A percentile compares a stretch with the other conserved stretches of the same genome.
phyloP scores from a whole-genome alignment of 2,888 invertebrate species.

The Hololepta plana region DNA sequence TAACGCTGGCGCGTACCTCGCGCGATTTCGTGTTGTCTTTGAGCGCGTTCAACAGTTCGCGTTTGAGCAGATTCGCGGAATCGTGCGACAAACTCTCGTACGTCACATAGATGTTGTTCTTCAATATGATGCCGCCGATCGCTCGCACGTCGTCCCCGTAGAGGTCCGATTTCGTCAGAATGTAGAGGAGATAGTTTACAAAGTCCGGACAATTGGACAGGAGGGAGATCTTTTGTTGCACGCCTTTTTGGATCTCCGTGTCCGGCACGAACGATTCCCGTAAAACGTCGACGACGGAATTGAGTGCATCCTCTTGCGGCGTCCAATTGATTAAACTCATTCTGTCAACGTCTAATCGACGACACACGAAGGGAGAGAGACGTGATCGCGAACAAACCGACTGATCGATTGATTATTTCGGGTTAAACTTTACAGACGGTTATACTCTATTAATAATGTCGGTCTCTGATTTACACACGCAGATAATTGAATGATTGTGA shows the following conservation, averaged over 20 bases:
- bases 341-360: constrained; percentile 6
- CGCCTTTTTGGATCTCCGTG: constrained; percentile 83
- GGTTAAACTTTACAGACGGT: too few species aligned
- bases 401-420: too few species aligned
- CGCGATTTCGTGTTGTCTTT: constrained; percentile 87
- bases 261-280: constrained; percentile 97
- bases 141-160: constrained; percentile 96
- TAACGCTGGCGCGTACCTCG: constrained; percentile 91
- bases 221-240: constrained; percentile 96
- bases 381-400: constrained; percentile 3
- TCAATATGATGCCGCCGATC: constrained; percentile 87
- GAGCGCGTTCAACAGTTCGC: constrained; percentile 82
- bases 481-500: too few species aligned
- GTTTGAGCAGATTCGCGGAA: constrained; percentile 81
- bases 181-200: constrained; percentile 94
- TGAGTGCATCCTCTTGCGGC: constrained; percentile 87
- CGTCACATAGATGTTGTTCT: constrained; percentile 90
- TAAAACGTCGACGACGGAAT: constrained; percentile 87
- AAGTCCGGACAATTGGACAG: constrained; percentile 95
- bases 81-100: constrained; percentile 76
- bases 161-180: constrained; percentile 75
- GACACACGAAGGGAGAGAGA: constrained; percentile 6
- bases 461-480: too few species aligned
- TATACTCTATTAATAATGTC: too few species aligned
- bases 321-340: constrained; percentile 62